Base-by-base conservation (phyloP, 1,140 invertebrate species). In the Muscidifurax raptorellus region DNA sequence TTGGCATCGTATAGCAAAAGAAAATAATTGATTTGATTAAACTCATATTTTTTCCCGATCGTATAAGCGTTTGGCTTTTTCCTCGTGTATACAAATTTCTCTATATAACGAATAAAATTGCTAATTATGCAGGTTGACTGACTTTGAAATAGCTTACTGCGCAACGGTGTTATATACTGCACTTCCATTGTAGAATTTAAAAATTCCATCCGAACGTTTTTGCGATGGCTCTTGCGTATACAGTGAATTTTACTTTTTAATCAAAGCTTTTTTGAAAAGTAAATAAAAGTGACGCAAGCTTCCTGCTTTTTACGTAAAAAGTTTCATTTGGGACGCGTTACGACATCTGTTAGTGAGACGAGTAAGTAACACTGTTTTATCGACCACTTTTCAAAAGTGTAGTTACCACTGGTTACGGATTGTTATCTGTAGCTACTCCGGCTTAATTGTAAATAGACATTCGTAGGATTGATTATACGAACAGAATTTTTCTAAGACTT, bases 391-490 rank as follows among this genome's bases (percentile, higher is more conserved):
- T 59, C 6, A 22, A 77, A 76, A 47, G 22, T 9, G 13, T 59
- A 59, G 84, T 85, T 85, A 82, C 84, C 36, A 82, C 64, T 85
- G 84, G 84, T 85, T 85, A 85, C 84, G 40, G 40, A 40, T 32
- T 80, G 72, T 84, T 75, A 47, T 27, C 40, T 36, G 7, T 40
- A 22, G 71, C 30, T 74, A 74, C 32, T 74, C 25, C 32, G 10
- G 22, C 28, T 25, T 30, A 13, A 82, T 22, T 74, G 71, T 44
- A 69, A 28, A 69, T 30, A 30, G 28, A 59, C 1, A 59, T 12
- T 40, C 1, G 59, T n/a, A n/a, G 59, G 59, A 12, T 64, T 64
- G 59, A 64, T 64, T 28, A 15, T 64, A 25, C 25, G 64, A 47
- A 15, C 44, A 9, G 44, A 47, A 47, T 47, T 47, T 18, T 47